Base-by-base conservation (phyloP, 2,113 vertebrate species). In the Physeter macrocephalus region DNA sequence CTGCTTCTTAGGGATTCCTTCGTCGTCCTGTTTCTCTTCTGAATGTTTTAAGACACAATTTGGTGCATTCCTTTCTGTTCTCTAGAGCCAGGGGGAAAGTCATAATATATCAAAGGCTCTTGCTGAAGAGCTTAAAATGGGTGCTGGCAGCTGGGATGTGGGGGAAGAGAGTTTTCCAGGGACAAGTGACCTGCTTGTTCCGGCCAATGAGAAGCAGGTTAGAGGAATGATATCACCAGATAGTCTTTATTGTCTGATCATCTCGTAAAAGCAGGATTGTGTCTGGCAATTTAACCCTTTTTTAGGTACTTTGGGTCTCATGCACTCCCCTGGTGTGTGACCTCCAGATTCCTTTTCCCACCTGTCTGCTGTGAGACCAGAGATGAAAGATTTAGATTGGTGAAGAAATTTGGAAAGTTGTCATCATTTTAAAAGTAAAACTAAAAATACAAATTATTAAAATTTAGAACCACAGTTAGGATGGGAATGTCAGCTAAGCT, bases 81-180 rank as follows among this genome's bases (percentile, higher is more conserved):
- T 95, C 64, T 74, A 78, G 41, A 95, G 95, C 83, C 75, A 29
- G 29, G 27, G 66, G 78, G 36, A 59, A 80, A 64, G 81, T 90
- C 74, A 92, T 75, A 88, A 90, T 92, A 31, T 25, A 88, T 95
- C 72, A 92, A 90, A 89, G 41, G 81, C 62, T 96, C 87, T 90
- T 97, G 41, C 75, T 18, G 64, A 96, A 81, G 67, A 96, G 87
- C 80, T 96, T 97, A 95, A 97, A 94, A 95, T 94, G 83, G 93
- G 94, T 20, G 4, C 83, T 97, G 83, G 93, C 95, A 96, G 97
- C 97, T 98, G 97, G 90, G 23, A 43, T 88, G 64, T 96, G 52
- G 69, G 49, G 49, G 36, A 74, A 88, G 69, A 96, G 83, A 96
- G 95, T 96, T 98, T 98, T 98, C 96, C 84, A 95, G 96, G 96